phyloP scores from a whole-genome alignment of 2,888 invertebrate species.

The Automeris io region DNA sequence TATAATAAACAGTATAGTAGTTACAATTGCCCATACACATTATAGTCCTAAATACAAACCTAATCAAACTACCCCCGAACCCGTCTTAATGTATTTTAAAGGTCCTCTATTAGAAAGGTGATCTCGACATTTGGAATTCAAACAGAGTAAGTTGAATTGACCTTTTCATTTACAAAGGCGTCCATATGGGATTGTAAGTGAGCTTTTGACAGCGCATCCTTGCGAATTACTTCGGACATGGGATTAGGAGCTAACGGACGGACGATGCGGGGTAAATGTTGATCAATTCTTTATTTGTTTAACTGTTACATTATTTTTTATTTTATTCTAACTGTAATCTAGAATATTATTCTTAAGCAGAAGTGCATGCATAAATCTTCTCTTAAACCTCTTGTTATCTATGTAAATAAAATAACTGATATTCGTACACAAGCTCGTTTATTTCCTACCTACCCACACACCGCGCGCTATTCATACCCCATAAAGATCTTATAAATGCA shows the following conservation, averaged over 20 bases:
- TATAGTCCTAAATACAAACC: not conserved
- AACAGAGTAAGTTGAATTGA: constrained; percentile 47
- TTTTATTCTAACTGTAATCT: too few species aligned
- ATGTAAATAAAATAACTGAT: too few species aligned
- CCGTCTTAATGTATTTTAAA: constrained; percentile 12
- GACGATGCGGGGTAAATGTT: constrained; percentile 8
- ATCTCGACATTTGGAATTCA: constrained; percentile 41
- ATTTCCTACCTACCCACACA: too few species aligned
- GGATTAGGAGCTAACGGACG: constrained; percentile 17
- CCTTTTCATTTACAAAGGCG: constrained; percentile 53
- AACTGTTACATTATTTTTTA: too few species aligned
- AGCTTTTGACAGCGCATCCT: constrained; percentile 35
- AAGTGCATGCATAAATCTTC: too few species aligned
- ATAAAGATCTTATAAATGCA: too few species aligned
- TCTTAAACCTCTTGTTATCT: too few species aligned
- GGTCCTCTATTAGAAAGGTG: constrained; percentile 23
- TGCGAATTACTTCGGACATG: constrained; percentile 34
- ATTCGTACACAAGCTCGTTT: too few species aligned
- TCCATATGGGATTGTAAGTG: constrained; percentile 9
- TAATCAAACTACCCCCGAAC: not conserved
- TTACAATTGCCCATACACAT: not conserved
- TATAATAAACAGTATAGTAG: not conserved
- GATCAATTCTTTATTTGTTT: not conserved
- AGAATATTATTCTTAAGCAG: too few species aligned
- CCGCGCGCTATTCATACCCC: too few species aligned